These are phyloP conservation scores for Gastracanthus pulcherrimus DNA, from an alignment of 2,888 invertebrate genomes.

Conservation along the genomic window DNA sequence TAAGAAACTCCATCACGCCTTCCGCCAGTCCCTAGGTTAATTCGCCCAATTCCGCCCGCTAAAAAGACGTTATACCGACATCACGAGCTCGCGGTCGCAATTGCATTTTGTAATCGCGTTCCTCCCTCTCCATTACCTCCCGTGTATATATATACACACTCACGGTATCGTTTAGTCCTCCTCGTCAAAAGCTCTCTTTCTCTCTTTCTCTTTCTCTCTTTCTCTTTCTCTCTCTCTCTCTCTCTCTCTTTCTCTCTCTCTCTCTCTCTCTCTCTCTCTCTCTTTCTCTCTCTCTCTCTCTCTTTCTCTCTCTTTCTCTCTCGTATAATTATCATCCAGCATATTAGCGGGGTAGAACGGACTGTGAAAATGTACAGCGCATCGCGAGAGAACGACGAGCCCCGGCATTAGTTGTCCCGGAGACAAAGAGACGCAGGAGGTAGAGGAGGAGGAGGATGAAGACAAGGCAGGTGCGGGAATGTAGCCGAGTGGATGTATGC, in stretches of 20 bases:
- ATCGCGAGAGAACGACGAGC: background rate
- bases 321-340: background rate
- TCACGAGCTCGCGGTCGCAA: background rate
- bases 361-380: background rate
- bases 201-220: background rate
- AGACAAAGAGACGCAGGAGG: background rate
- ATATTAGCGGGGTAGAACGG: background rate
- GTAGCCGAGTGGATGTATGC: background rate
- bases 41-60: background rate
- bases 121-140: background rate
- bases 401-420: background rate
- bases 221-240: constrained; percentile 2
- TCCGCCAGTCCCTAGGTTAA: background rate
- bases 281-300: background rate
- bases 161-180: background rate
- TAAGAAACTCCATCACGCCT: background rate
- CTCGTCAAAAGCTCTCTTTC: background rate
- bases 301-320: constrained; percentile 12
- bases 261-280: constrained; percentile 13
- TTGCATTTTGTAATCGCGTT: constrained; percentile 11
- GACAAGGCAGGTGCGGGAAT: background rate
- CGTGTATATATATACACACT: too few relatives aligned
- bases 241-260: background rate
- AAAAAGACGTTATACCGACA: background rate
- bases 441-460: too few relatives aligned